Conservation (phyloP, 2,797 vertebrate genomes). For the Paratrypauchen microcephalus region DNA sequence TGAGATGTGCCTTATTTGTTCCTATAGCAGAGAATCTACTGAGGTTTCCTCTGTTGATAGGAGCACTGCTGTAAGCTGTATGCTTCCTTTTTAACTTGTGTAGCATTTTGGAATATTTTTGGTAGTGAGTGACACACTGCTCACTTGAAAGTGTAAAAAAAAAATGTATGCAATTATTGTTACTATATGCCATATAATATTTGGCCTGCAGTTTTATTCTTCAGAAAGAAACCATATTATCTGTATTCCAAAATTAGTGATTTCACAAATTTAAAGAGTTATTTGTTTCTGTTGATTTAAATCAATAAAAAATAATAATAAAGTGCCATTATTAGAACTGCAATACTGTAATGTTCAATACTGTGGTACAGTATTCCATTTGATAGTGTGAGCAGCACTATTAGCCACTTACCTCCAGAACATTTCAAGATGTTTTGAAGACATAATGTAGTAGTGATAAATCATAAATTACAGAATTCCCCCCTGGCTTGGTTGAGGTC, state of each 20-base stretch:
- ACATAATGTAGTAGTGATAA: conserved; percentile 1
- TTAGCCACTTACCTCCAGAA: background rate
- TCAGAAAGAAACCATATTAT: background rate
- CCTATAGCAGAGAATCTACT: conserved; percentile 24
- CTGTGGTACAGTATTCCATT: no score
- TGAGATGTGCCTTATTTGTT: conserved; percentile 23
- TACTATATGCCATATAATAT: no score
- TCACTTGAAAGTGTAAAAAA: background rate
- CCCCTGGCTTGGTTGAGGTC: background rate
- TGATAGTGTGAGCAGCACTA: background rate
- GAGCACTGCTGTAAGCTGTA: background rate
- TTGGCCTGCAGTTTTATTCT: background rate
- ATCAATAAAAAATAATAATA: background rate
- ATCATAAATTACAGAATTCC: background rate
- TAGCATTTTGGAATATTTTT: background rate
- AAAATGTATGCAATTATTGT: no score
- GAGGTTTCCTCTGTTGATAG: conserved; percentile 29
- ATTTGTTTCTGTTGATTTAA: background rate
- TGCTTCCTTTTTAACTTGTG: background rate
- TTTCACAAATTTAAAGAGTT: background rate
- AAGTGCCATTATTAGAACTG: background rate
- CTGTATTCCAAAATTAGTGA: no score
- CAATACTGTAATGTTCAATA: background rate
- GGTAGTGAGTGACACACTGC: background rate
- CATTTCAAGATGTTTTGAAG: background rate